A percentile compares a stretch with the other conserved stretches of the same genome.
Evolutionary conservation across 2,888 invertebrate species (phyloP).

Genomic region (Caenorhabditis uteleia): DNA sequence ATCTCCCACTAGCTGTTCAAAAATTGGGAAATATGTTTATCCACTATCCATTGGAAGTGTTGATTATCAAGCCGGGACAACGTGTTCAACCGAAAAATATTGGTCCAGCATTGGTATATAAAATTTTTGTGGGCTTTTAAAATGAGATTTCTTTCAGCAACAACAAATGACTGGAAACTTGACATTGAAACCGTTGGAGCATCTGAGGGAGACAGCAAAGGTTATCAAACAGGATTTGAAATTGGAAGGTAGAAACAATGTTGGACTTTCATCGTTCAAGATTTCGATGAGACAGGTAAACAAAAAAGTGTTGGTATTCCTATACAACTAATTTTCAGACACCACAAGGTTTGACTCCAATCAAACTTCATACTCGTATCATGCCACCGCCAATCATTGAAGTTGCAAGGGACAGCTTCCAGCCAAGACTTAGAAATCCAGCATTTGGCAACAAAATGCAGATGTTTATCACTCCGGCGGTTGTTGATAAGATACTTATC

Average conservation of each 20-base stretch:
- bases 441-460: too few species aligned
- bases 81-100: conserved; percentile 25
- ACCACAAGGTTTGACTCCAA: background rate
- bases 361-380: too few species aligned
- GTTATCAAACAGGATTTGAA: conserved; percentile 4
- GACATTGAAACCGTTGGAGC: conserved; percentile 11
- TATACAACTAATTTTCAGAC: conserved; percentile 21
- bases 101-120: conserved; percentile 4
- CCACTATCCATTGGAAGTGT: conserved; percentile 35
- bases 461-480: too few species aligned
- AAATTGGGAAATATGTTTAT: background rate
- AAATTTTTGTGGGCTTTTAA: background rate
- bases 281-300: too few species aligned
- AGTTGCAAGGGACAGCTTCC: too few species aligned
- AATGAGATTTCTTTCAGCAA: conserved; percentile 4
- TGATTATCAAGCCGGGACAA: conserved; percentile 29
- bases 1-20: conserved; percentile 23
- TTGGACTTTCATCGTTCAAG: too few species aligned
- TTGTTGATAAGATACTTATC: too few species aligned
- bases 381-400: too few species aligned
- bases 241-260: conserved; percentile 13
- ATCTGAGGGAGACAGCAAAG: conserved; percentile 2
- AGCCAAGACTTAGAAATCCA: too few species aligned
- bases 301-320: conserved; percentile 17
- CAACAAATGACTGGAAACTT: conserved; percentile 18